Evolutionary conservation across 2,113 vertebrate genomes (phyloP).

Genomic region (Hippocampus mohnikei): DNA sequence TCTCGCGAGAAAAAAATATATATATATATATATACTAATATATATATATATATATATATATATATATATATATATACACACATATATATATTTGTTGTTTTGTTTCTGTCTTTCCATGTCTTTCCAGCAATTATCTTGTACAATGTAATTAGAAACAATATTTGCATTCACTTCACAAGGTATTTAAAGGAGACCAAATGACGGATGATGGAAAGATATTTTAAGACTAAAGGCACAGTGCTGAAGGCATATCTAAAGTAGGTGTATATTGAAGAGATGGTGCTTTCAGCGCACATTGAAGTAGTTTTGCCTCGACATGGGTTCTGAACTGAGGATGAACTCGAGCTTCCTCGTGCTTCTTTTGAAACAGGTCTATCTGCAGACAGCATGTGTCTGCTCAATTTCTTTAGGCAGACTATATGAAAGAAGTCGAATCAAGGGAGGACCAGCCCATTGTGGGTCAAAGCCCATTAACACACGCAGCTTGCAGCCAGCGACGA

Average conservation of each 20-base stretch:
- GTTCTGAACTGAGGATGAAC: constrained; percentile 67
- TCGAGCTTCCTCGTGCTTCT: constrained; percentile 17
- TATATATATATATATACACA: too few species aligned
- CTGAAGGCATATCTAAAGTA: constrained; percentile 6
- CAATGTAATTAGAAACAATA: too few species aligned
- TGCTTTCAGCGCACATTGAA: too few species aligned
- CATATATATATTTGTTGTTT: too few species aligned
- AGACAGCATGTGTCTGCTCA: constrained; percentile 50
- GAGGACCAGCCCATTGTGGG: constrained; percentile 36
- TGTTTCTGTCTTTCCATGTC: too few species aligned
- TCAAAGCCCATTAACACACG: constrained; percentile 47
- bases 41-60: too few species aligned
- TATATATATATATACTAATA: too few species aligned
- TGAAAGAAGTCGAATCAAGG: constrained; percentile 29
- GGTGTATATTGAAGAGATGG: constrained; percentile 3
- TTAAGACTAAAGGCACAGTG: neutral
- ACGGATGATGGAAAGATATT: neutral
- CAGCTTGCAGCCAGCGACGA: constrained; percentile 44
- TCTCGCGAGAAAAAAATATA: too few species aligned
- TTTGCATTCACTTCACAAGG: neutral
- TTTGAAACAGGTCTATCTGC: constrained; percentile 31
- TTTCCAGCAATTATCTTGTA: too few species aligned
- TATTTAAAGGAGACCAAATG: too few species aligned
- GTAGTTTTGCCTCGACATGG: neutral
- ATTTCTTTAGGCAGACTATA: constrained; percentile 45